Evolutionary conservation across 92 coral and sea anemone species (phyloP).

Genomic region (Meandrina meandrites): DNA sequence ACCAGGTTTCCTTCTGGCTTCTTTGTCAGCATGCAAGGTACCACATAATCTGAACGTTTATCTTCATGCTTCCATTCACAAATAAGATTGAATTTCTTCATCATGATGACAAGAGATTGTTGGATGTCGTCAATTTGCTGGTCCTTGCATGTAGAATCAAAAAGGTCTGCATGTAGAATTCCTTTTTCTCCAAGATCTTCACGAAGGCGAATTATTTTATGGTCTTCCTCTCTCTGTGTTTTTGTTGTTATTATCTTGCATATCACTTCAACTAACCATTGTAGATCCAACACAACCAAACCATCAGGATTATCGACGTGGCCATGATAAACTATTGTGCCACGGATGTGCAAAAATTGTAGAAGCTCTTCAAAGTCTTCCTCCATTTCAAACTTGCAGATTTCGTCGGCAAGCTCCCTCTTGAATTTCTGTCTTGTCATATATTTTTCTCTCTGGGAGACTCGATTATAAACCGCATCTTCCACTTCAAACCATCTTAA

Average conservation of each 20-base stretch:
- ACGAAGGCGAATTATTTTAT: too few relatives aligned
- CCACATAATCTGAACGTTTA: background rate
- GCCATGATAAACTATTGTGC: conserved; percentile 1
- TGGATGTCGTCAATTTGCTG: background rate
- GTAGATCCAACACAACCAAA: conserved; percentile 2
- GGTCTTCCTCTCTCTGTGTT: background rate
- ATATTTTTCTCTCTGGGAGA: background rate
- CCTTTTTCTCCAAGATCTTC: background rate
- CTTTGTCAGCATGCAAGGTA: conserved; percentile 14
- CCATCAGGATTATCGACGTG: background rate
- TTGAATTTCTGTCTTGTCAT: background rate
- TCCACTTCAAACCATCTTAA: conserved; percentile 10
- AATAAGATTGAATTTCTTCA: conserved; percentile 19
- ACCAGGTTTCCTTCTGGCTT: background rate
- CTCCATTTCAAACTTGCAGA: background rate
- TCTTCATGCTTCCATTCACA: background rate
- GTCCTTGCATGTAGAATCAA: background rate
- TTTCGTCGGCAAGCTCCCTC: background rate
- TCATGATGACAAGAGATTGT: background rate
- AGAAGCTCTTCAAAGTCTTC: conserved; percentile 5
- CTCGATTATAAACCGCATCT: background rate
- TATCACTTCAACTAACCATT: background rate
- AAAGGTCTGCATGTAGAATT: background rate
- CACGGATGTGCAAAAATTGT: conserved; percentile 2
- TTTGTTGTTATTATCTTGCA: background rate